Evolutionary conservation across 37 sponge, comb jelly and placozoan species (phyloP), one percentile per base, ranked within the genome.

Genomic region (Haliclona indistincta): DNA sequence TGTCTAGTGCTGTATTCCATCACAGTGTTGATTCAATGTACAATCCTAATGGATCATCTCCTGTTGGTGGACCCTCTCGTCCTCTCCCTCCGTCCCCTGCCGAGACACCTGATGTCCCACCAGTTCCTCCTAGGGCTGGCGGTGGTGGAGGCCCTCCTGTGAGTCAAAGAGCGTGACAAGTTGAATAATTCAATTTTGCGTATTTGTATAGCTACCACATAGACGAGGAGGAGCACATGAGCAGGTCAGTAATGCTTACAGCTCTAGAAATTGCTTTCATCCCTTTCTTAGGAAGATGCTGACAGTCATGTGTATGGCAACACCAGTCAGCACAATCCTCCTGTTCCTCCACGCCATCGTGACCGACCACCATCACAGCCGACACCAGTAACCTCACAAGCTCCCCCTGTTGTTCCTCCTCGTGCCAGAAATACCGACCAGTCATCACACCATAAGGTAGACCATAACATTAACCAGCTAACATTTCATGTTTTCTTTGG

Each of bases 301-400:
- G 37, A 37, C 25, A 26, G 25, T 38, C 67, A 44, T 19, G 55
- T 77, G 6, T 79, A 79, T 79, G 60, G 70, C 33, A 79, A 79
- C 55, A 69, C 67, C 36, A 69, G 56, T 1, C 30, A 10, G 15
- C 68, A 68, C 13, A 47, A 47, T 11, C 79, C 79, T 42, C 79
- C 79, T 10, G 35, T 79, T 19, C 79, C 79, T 25, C 79, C 79
- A 19, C 38, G 79, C 11, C 56, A 52, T 5, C 61, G 25, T 0
- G 1, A 43, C 29, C 33, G 17, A 8, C 54, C 77, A 39, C 65
- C 17, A 26, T 22, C 54, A 28, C 37, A 61, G 63, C 22, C 8
- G 15, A 15, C 15, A 47, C 10, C 51, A 47, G 51, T 17, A 47
- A 10, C 51, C 10, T 47, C 51, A 47, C 51, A 47, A 47, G 10